phyloP scores from a whole-genome alignment of 2,113 vertebrate species.

The Malurus alboscapulatus region DNA sequence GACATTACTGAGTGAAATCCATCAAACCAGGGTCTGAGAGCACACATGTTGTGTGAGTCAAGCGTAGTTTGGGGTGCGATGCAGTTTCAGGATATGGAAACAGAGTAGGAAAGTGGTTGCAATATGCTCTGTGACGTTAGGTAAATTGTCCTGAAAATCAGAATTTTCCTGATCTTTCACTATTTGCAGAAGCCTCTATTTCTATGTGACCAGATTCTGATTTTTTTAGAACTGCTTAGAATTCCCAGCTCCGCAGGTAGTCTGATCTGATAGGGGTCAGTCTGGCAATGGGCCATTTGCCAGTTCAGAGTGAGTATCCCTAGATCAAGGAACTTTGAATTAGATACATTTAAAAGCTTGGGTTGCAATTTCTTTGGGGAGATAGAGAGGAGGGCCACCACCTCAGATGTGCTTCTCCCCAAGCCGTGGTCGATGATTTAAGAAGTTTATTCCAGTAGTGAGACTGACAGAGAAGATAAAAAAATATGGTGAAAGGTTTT shows the following conservation, averaged over 20 bases:
- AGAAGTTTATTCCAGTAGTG: neutral
- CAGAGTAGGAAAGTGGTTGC: neutral
- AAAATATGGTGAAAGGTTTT: neutral
- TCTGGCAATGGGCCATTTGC: neutral
- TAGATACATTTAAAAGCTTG: neutral
- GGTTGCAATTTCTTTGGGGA: neutral
- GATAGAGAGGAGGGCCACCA: rapidly evolving
- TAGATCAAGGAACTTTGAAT: neutral
- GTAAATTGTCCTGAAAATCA: neutral
- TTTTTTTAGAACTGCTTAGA: neutral
- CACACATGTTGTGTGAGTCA: rapidly evolving
- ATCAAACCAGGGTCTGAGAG: neutral
- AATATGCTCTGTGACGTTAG: neutral
- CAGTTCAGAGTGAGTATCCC: neutral
- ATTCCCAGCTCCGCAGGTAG: neutral
- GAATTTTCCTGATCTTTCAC: neutral
- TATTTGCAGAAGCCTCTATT: neutral
- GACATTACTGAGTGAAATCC: neutral
- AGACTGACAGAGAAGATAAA: neutral
- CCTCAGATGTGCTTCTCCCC: neutral
- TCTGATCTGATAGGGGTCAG: neutral
- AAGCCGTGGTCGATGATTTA: neutral
- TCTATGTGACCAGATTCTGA: neutral
- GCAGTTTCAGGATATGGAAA: neutral
- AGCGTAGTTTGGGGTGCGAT: rapidly evolving